These are phyloP conservation scores for Recurvirostra avosetta DNA, from an alignment of 2,113 vertebrate species.

Conservation along the genomic window DNA sequence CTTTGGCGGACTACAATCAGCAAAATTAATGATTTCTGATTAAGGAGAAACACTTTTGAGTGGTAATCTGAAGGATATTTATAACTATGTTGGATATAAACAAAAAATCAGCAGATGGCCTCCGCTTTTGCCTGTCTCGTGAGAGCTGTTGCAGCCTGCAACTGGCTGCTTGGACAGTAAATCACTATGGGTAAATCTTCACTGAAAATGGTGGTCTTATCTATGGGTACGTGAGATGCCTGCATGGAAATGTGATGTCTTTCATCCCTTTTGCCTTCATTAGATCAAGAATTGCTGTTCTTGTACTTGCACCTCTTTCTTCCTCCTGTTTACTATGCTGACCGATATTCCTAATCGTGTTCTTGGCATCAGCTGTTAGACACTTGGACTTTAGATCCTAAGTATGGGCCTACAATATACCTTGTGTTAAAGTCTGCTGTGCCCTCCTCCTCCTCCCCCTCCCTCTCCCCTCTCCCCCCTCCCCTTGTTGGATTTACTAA, in stretches of 20 bases:
- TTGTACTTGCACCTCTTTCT: not conserved
- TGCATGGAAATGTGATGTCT: not conserved
- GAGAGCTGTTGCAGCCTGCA: not conserved
- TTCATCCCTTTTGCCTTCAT: not conserved
- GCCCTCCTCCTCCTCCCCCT: fast-evolving
- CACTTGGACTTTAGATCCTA: not conserved
- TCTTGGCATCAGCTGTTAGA: not conserved
- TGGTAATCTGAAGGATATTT: not conserved
- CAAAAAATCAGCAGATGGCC: not conserved
- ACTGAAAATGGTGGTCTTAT: not conserved
- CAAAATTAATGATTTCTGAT: not conserved
- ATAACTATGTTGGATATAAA: not conserved
- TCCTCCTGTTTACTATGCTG: not conserved
- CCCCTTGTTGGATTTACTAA: not conserved
- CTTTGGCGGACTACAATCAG: not conserved
- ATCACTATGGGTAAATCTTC: not conserved
- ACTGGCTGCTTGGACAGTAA: not conserved
- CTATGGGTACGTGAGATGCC: not conserved
- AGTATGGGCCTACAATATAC: not conserved
- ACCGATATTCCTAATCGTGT: not conserved
- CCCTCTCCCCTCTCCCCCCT: too few relatives aligned
- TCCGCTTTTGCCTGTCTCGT: not conserved
- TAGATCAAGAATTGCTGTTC: not conserved
- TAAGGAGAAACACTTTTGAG: not conserved
- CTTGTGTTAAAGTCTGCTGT: not conserved